Conservation (phyloP, 2,113 vertebrate species). For the Gambusia affinis region DNA sequence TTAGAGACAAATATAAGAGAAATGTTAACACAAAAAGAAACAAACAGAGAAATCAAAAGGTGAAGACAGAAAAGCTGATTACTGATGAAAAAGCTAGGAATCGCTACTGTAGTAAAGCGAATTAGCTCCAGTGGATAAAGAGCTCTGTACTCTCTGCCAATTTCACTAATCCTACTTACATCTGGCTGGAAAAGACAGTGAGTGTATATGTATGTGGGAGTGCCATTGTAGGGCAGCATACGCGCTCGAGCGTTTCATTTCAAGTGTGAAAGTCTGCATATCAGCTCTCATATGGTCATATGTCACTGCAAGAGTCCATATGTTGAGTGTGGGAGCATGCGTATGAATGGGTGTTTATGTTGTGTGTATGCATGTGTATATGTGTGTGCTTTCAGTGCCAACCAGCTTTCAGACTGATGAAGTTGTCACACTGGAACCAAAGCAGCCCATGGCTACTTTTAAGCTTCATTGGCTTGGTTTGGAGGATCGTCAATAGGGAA, state of each 20-base stretch:
- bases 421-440: constrained; percentile 40
- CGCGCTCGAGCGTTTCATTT: constrained; percentile 2
- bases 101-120: constrained; percentile 60
- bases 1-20: constrained; percentile 13
- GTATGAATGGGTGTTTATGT: constrained; percentile 3
- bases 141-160: constrained; percentile 65
- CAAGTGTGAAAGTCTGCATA: constrained; percentile 28
- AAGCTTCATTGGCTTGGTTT: constrained; percentile 39
- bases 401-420: constrained; percentile 50
- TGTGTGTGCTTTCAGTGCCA: constrained; percentile 20
- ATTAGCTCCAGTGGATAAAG: constrained; percentile 72
- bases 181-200: constrained; percentile 53
- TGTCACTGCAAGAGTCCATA: constrained; percentile 16
- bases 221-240: constrained; percentile 30
- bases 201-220: constrained; percentile 42
- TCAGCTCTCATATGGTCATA: constrained; percentile 29
- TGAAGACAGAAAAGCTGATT: constrained; percentile 57
- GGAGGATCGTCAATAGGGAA: constrained; percentile 37
- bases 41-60: constrained; percentile 37
- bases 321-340: constrained; percentile 12
- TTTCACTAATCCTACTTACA: constrained; percentile 66
- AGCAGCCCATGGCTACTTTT: constrained; percentile 14
- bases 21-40: constrained; percentile 1
- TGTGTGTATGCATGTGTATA: constrained; percentile 8
- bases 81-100: constrained; percentile 38